Percentiles rank a stretch among this genome's conserved stretches.
Conservation (phyloP, 1,140 invertebrate species). For the Homarus americanus region DNA sequence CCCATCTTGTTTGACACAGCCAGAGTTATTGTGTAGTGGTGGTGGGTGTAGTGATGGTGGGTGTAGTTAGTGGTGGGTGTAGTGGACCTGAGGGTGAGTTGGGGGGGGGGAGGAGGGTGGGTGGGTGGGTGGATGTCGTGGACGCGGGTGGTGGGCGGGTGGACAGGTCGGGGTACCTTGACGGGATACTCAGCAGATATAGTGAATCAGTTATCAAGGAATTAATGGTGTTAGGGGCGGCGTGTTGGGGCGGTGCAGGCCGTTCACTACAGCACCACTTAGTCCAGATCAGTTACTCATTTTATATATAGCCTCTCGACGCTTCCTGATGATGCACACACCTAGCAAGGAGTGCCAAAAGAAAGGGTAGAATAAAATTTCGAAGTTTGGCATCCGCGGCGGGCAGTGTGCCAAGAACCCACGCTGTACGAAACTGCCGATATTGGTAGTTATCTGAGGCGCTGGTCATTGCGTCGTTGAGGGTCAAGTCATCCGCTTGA, state of each 20-base stretch:
- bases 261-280: neutral
- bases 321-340: neutral
- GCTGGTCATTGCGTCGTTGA: neutral
- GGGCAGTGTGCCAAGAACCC: neutral
- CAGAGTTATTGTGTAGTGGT: too few relatives aligned
- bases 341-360: neutral
- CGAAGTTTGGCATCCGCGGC: neutral
- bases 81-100: too few relatives aligned
- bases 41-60: too few relatives aligned
- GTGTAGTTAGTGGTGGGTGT: too few relatives aligned
- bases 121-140: too few relatives aligned
- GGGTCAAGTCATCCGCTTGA: neutral
- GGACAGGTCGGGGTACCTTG: neutral
- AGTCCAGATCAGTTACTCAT: neutral
- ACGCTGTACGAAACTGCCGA: neutral
- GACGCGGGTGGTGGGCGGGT: neutral
- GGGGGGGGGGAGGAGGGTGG: too few relatives aligned
- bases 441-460: neutral
- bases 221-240: neutral
- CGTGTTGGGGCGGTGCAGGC: neutral
- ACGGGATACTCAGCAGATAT: neutral
- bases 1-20: too few relatives aligned
- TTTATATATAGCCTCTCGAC: neutral
- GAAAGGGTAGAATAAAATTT: slow-evolving; percentile 1
- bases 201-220: neutral